A percentile compares a stretch with the other conserved stretches of the same genome.
Evolutionary conservation across 2,113 vertebrate genomes (phyloP).

Genomic region (Coracopsis vasa): DNA sequence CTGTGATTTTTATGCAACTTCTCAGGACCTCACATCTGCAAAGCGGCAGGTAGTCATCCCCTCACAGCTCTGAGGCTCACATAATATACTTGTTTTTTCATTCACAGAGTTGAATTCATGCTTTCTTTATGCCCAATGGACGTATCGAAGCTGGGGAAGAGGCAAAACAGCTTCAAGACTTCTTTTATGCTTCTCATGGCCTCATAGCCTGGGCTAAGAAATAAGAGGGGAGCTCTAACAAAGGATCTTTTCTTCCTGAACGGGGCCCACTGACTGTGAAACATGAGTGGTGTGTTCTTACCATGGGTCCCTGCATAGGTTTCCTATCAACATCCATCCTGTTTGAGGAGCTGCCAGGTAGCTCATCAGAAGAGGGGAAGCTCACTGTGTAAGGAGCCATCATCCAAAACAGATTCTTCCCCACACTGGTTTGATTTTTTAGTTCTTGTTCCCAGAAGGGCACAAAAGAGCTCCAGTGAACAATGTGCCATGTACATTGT

Average conservation of each 20-base stretch:
- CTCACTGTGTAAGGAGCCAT: not conserved
- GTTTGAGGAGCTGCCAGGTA: not conserved
- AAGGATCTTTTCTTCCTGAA: not conserved
- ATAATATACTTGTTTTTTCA: rapidly evolving
- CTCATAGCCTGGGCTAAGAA: not conserved
- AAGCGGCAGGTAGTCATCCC: not conserved
- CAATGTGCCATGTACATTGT: not conserved
- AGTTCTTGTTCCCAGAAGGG: not conserved
- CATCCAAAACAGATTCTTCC: not conserved
- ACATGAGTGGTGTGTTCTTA: not conserved
- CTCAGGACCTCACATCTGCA: not conserved
- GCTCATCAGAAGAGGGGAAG: not conserved
- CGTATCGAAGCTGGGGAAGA: not conserved
- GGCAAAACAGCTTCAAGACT: not conserved
- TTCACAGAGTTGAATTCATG: not conserved
- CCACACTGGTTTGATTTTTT: rapidly evolving
- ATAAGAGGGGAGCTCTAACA: rapidly evolving
- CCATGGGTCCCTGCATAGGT: rapidly evolving
- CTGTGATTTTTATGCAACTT: not conserved
- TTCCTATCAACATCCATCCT: not conserved
- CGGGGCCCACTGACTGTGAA: rapidly evolving
- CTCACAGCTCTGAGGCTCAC: not conserved
- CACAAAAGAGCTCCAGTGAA: not conserved
- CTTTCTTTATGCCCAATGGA: not conserved
- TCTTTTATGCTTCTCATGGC: not conserved